These are phyloP conservation scores for Drosophila mauritiana DNA, from an alignment of 1,140 invertebrate species.

Conservation along the genomic window DNA sequence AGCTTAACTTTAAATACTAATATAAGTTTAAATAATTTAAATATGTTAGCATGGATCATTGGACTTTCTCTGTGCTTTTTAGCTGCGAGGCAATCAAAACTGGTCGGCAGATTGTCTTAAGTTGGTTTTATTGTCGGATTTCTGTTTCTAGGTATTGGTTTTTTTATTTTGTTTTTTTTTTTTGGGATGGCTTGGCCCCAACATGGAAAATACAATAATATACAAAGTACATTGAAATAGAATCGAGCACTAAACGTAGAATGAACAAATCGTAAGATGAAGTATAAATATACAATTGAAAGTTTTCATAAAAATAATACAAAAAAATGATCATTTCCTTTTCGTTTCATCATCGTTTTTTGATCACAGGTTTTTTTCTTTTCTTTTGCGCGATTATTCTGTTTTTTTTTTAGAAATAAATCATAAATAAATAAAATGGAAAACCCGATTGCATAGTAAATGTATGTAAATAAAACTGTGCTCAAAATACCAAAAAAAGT, in stretches of 20 bases:
- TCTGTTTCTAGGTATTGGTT: constrained; percentile 30
- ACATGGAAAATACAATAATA: constrained; percentile 46
- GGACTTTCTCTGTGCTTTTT: constrained; percentile 10
- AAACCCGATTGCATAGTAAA: constrained; percentile 46
- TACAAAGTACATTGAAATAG: constrained; percentile 55
- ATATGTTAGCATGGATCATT: background rate
- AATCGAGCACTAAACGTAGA: constrained; percentile 34
- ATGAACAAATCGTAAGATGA: constrained; percentile 29
- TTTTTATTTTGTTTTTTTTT: constrained; percentile 25
- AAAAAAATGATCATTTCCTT: constrained; percentile 41
- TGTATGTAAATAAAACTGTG: constrained; percentile 67
- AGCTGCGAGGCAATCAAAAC: constrained; percentile 22
- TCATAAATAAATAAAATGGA: constrained; percentile 52
- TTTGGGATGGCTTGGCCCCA: constrained; percentile 20
- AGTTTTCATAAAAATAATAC: constrained; percentile 64
- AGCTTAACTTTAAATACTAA: no score
- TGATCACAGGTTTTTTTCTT: constrained; percentile 65
- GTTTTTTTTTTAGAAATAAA: constrained; percentile 52
- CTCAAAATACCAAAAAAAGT: constrained; percentile 63
- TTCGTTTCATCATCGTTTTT: constrained; percentile 26
- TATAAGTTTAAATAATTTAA: background rate
- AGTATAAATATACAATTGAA: constrained; percentile 33
- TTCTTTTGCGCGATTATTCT: constrained; percentile 24
- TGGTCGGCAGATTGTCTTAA: constrained; percentile 35
- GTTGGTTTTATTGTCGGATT: constrained; percentile 59